These are phyloP conservation scores for Drosophila koepferae DNA, from an alignment of 2,888 invertebrate species.

Conservation along the genomic window DNA sequence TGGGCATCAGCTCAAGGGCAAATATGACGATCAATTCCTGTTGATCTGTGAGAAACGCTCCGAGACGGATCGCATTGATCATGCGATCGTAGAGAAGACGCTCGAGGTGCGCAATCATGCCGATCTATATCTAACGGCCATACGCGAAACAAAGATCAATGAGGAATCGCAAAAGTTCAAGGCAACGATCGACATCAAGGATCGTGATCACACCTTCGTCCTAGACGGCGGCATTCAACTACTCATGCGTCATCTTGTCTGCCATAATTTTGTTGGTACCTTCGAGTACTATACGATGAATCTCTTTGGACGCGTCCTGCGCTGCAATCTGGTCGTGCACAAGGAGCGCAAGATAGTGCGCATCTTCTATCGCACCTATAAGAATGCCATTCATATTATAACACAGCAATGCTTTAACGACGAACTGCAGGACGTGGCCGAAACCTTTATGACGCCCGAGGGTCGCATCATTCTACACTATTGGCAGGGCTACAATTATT, in stretches of 20 bases:
- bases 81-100: slow-evolving; percentile 71
- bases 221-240: slow-evolving; percentile 82
- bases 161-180: slow-evolving; percentile 77
- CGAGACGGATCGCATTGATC: slow-evolving; percentile 81
- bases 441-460: slow-evolving; percentile 72
- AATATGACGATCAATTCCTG: slow-evolving; percentile 77
- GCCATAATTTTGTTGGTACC: slow-evolving; percentile 73
- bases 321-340: slow-evolving; percentile 66
- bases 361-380: slow-evolving; percentile 78
- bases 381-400: slow-evolving; percentile 63
- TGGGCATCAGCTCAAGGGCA: slow-evolving; percentile 77
- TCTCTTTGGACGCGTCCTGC: slow-evolving; percentile 74
- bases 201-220: slow-evolving; percentile 74
- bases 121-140: slow-evolving; percentile 63
- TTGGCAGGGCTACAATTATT: slow-evolving; percentile 80
- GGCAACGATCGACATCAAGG: slow-evolving; percentile 77
- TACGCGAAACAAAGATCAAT: slow-evolving; percentile 77
- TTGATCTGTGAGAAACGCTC: slow-evolving; percentile 77
- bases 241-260: slow-evolving; percentile 77
- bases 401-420: slow-evolving; percentile 80
- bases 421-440: slow-evolving; percentile 75
- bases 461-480: slow-evolving; percentile 80
- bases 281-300: slow-evolving; percentile 80
- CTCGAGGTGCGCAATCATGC: slow-evolving; percentile 74
- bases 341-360: slow-evolving; percentile 72